These are phyloP conservation scores for Calidris pugnax DNA, from an alignment of 2,113 vertebrate genomes.

Conservation along the genomic window DNA sequence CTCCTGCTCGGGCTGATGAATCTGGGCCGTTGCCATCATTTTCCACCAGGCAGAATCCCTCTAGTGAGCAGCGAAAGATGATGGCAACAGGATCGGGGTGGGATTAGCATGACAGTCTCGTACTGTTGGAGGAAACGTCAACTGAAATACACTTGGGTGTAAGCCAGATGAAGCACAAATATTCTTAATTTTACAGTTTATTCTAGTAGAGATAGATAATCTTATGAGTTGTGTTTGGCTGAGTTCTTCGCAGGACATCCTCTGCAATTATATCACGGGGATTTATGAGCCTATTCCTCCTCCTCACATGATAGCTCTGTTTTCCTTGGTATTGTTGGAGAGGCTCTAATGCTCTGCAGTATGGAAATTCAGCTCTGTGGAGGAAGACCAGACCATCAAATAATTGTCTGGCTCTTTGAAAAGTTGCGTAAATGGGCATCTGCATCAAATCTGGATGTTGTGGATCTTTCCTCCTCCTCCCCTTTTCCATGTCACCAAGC, in stretches of 20 bases:
- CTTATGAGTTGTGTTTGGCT: not conserved
- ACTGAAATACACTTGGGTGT: not conserved
- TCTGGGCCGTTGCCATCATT: not conserved
- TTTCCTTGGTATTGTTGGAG: not conserved
- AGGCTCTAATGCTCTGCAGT: not conserved
- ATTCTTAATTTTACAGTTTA: not conserved
- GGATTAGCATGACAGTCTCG: not conserved
- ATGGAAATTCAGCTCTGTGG: not conserved
- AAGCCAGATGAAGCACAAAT: not conserved
- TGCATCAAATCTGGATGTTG: not conserved
- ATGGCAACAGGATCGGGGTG: not conserved
- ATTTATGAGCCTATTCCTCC: not conserved
- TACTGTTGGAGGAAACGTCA: not conserved
- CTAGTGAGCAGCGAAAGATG: not conserved
- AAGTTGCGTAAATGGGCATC: not conserved
- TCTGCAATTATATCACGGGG: not conserved
- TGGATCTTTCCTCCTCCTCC: not conserved
- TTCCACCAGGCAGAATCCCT: not conserved
- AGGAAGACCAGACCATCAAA: slow-evolving; percentile 8
- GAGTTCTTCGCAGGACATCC: not conserved
- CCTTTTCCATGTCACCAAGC: not conserved
- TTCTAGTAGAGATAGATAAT: not conserved
- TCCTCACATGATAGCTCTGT: not conserved
- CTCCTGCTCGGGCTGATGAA: not conserved
- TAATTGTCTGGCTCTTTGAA: not conserved